phyloP scores from a whole-genome alignment of 2,888 invertebrate species.

The Trissonchulus latispiculum region DNA sequence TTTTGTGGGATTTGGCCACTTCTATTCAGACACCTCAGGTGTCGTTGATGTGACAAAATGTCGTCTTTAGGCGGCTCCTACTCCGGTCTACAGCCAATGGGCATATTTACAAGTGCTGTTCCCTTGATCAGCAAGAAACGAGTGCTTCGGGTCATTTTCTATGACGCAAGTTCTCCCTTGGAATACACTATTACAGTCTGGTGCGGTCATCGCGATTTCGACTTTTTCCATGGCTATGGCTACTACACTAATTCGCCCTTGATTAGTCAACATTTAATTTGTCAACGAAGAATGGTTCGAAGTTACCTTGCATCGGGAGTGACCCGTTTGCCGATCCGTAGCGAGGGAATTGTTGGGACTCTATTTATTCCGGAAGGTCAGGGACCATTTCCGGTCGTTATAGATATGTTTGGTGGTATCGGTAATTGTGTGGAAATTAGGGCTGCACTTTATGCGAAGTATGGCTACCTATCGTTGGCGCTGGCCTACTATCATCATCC shows the following conservation, averaged over 20 bases:
- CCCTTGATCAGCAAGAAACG: not conserved
- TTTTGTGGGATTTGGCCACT: not conserved
- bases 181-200: not conserved
- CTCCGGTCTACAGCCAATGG: not conserved
- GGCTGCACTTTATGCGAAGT: constrained; percentile 39
- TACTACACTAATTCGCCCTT: not conserved
- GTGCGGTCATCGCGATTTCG: not conserved
- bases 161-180: not conserved
- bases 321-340: not conserved
- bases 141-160: not conserved
- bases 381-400: constrained; percentile 6
- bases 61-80: not conserved
- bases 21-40: not conserved
- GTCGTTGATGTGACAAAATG: not conserved
- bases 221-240: not conserved
- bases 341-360: not conserved
- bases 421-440: constrained; percentile 39
- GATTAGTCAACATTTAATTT: no score
- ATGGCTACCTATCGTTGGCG: constrained; percentile 36
- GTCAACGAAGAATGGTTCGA: no score
- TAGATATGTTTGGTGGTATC: constrained; percentile 41
- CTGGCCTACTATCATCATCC: constrained; percentile 32
- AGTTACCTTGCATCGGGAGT: not conserved
- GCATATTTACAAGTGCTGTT: not conserved
- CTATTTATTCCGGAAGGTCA: not conserved